These are phyloP conservation scores for Pandion haliaetus DNA, from an alignment of 2,113 vertebrate genomes.

Conservation along the genomic window DNA sequence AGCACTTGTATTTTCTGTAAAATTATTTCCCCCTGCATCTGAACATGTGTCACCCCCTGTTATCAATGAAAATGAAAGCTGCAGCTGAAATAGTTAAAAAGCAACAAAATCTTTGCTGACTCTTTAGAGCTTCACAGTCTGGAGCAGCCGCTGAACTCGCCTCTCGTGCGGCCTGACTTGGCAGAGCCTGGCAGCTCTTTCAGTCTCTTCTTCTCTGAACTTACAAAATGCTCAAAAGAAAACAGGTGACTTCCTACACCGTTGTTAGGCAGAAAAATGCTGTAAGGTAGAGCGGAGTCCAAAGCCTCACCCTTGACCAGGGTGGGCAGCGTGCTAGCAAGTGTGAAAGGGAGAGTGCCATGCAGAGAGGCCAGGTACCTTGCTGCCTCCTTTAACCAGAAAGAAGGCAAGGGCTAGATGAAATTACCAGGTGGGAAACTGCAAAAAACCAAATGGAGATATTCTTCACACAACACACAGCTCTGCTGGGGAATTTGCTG, in stretches of 20 bases:
- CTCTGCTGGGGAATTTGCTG: neutral
- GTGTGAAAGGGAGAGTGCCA: too few relatives aligned
- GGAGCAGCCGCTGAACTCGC: neutral
- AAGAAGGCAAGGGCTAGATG: neutral
- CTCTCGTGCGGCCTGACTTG: too few relatives aligned
- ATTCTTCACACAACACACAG: fast-evolving
- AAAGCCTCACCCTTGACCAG: neutral
- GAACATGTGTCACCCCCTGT: neutral
- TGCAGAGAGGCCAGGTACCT: neutral
- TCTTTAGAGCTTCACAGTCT: neutral
- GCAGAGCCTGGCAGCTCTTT: too few relatives aligned
- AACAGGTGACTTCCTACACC: neutral
- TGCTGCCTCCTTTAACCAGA: neutral
- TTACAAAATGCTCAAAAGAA: too few relatives aligned
- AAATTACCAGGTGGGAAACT: neutral
- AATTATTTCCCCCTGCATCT: neutral
- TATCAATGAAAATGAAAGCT: neutral
- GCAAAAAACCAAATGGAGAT: neutral
- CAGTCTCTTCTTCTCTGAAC: neutral
- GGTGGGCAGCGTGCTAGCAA: too few relatives aligned
- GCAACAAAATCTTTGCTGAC: neutral
- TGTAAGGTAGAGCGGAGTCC: neutral
- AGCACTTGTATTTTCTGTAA: neutral
- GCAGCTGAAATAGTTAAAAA: neutral
- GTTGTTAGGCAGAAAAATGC: neutral